Conservation (phyloP, 2,888 invertebrate species). For the Tenodera sinensis region DNA sequence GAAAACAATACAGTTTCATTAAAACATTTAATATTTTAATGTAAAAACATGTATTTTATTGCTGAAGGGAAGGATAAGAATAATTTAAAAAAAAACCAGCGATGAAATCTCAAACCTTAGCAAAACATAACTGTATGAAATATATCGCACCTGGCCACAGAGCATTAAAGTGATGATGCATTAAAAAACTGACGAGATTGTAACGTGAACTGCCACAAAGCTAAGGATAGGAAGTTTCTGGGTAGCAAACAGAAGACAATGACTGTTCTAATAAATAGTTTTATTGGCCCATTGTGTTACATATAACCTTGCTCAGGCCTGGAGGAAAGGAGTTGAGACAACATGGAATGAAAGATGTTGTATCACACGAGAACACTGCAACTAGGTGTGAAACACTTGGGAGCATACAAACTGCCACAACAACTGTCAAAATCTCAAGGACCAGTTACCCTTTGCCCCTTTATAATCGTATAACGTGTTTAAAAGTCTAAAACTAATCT, state of each 20-base stretch:
- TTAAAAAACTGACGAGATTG: too few relatives aligned
- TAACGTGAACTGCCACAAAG: too few relatives aligned
- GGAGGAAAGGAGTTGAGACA: neutral
- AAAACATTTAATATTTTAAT: too few relatives aligned
- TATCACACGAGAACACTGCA: neutral
- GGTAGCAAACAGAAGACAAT: neutral
- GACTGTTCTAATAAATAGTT: neutral
- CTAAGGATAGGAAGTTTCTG: neutral
- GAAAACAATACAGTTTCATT: too few relatives aligned
- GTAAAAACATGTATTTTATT: too few relatives aligned
- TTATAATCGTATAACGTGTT: neutral
- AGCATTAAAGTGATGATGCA: too few relatives aligned
- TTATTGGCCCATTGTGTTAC: neutral
- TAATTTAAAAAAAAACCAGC: too few relatives aligned
- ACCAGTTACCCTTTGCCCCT: neutral
- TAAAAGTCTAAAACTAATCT: neutral
- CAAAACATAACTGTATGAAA: too few relatives aligned
- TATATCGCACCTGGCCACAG: too few relatives aligned
- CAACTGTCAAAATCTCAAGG: neutral
- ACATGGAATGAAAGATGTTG: neutral
- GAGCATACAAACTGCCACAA: neutral
- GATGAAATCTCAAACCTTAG: too few relatives aligned
- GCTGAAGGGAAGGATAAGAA: too few relatives aligned
- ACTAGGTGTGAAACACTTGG: neutral
- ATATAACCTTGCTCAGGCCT: neutral